Conservation (phyloP, 1,140 invertebrate species). For the Hesperophylax magnus region DNA sequence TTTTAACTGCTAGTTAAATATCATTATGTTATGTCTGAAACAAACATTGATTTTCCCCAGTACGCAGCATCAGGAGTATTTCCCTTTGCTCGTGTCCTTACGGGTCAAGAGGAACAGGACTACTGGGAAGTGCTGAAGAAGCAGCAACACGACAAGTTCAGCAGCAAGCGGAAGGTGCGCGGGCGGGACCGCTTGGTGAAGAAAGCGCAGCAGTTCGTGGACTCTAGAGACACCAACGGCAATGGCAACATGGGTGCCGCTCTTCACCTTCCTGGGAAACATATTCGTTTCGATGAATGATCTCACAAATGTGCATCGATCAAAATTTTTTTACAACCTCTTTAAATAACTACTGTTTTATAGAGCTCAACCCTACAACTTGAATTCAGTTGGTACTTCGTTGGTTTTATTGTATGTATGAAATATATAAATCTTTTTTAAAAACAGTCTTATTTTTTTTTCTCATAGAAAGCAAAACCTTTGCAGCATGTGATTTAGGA, state of each 20-base stretch:
- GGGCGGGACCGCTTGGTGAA: constrained; percentile 49
- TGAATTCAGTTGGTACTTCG: too few species aligned
- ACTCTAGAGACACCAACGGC: too few species aligned
- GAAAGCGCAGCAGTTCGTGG: constrained; percentile 23
- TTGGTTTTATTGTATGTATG: too few species aligned
- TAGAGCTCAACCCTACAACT: too few species aligned
- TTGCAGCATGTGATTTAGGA: too few species aligned
- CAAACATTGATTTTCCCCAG: constrained; percentile 24
- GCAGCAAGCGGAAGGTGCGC: constrained; percentile 48
- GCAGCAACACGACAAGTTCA: constrained; percentile 45
- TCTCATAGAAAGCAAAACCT: too few species aligned
- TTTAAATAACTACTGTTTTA: too few species aligned
- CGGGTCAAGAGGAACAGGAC: constrained; percentile 46
- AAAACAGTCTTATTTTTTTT: too few species aligned
- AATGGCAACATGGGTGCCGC: background rate
- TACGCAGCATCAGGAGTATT: constrained; percentile 50
- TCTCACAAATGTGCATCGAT: too few species aligned
- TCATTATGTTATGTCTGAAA: background rate
- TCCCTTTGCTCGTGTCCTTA: constrained; percentile 38
- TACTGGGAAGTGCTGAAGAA: constrained; percentile 52
- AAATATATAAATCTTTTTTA: too few species aligned
- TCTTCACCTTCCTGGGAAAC: constrained; percentile 34
- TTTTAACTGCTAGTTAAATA: too few species aligned
- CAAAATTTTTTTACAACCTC: too few species aligned
- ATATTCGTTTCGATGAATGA: constrained; percentile 55